Evolutionary conservation across 2,888 invertebrate genomes (phyloP), one percentile per base, ranked within the genome.

Genomic region (Tiliacea aurago): DNA sequence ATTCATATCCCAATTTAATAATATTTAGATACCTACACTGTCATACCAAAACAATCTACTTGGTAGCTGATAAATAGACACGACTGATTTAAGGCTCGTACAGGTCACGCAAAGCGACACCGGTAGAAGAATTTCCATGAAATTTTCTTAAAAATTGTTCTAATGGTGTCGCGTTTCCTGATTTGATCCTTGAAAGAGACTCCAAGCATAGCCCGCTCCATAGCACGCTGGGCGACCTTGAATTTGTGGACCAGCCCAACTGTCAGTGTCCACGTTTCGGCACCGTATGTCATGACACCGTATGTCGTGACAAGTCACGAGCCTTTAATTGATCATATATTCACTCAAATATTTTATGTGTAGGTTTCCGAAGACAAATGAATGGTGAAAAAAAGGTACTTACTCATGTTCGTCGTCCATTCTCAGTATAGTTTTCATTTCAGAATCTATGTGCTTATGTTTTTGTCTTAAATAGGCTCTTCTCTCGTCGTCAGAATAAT

Each of bases 401-500:
- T 66, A 73, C 64, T 56, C 6, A 51, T 43, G 13, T 43, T 1
- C n/a, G 1, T 56, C 41, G 10, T 53, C 18, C 66, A 73, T 78
- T 53, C 63, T 76, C 62, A 84, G 23, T 23, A 87, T 51, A 1
- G 70, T 4, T 73, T 68, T 76, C 9, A 93, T 11, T 43, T 93
- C 91, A 6, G 81, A 85, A 75, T 93, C 92, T 28, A 89, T 82
- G 71, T 84, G 87, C 7, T 71, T 70, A 11, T 81, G 76, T 11
- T 70, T 47, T 41, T 75, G 49, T 62, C 20, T 74, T 64, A 61
- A 77, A 68, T 20, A 72, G 47, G 33, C 33, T 58, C 45, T 68
- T 58, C 86, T 78, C 51, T 93, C 93, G 4, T 81, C 81, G 6
- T 87, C 80, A 13, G 90, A 88, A 61, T 88, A 85, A 73, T 95